Evolutionary conservation across 2,797 vertebrate genomes (phyloP), one percentile per base, ranked within the genome.

Genomic region (Chaunax sp.): DNA sequence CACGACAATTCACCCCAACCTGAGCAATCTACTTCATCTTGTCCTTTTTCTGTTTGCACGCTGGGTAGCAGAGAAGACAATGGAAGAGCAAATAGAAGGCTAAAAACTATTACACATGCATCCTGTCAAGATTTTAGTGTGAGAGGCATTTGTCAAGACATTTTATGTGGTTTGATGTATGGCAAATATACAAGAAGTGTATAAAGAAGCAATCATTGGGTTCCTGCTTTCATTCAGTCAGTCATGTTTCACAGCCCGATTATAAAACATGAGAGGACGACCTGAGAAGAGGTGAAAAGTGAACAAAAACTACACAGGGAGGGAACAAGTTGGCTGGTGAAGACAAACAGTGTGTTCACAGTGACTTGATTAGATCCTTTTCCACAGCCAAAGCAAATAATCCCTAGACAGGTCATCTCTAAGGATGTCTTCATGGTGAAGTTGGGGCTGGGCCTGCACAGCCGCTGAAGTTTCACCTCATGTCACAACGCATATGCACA

Each of bases 351-450:
- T 73, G 70, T 46, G 61, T 82, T 91, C 87, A 83, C 76, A 86
- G 81, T 81, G 85, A 90, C 92, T 82, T 93, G 90, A 94, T 94
- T 90, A 90, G 86, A 85, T 58, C 52, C 80, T 78, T 68, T 78
- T 83, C 81, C 81, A 69, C 52, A 72, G 92, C 92, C 92, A 94
- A 94, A 88, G 81, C 81, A 94, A 94, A 94, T 90, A 93, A 90
- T 72, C 71, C 79, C 61, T 82, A 95, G 92, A 94, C 78, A 83
- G 64, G 57, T 80, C 83, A 92, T 94, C 90, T 86, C 93, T 80
- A 94, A 93, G 93, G 93, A 94, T 92, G 91, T 92, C 80, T 90
- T 89, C 88, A 92, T 92, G 93, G 91, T 94, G 90, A 88, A 72
- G 79, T 78, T 3, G 69, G 71, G 89, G 81, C 69, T 75, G 77